Conservation (phyloP, 2,113 vertebrate species). For the Furnarius figulus region DNA sequence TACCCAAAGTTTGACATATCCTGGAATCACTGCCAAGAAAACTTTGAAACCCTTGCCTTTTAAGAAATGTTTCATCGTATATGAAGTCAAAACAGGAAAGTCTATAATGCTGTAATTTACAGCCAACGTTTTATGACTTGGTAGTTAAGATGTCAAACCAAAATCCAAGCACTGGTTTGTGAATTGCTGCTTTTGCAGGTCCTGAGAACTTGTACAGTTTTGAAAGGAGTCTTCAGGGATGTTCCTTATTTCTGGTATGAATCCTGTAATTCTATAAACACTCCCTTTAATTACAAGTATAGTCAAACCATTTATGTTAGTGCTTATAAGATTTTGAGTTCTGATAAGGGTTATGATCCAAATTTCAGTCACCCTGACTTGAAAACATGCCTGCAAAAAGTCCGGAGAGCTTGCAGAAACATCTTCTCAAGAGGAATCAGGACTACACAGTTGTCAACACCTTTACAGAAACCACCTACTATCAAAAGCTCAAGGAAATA, state of each 20-base stretch:
- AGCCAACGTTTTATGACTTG: neutral
- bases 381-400: neutral
- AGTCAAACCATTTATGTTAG: neutral
- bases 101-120: neutral
- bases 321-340: rapidly evolving
- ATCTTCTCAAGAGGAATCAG: neutral
- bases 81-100: neutral
- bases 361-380: neutral
- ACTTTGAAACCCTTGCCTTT: neutral
- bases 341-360: neutral
- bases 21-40: neutral
- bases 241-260: neutral
- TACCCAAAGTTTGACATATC: neutral
- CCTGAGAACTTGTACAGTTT: neutral
- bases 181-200: neutral
- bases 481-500: neutral
- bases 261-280: neutral
- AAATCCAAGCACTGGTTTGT: neutral
- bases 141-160: neutral
- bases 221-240: neutral
- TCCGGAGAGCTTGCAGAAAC: neutral
- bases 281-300: neutral
- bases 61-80: neutral
- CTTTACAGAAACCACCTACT: neutral
- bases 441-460: rapidly evolving